A percentile compares a stretch with the other conserved stretches of the same genome.
Evolutionary conservation across 2,113 vertebrate genomes (phyloP).

Genomic region (Clarias batrachus): DNA sequence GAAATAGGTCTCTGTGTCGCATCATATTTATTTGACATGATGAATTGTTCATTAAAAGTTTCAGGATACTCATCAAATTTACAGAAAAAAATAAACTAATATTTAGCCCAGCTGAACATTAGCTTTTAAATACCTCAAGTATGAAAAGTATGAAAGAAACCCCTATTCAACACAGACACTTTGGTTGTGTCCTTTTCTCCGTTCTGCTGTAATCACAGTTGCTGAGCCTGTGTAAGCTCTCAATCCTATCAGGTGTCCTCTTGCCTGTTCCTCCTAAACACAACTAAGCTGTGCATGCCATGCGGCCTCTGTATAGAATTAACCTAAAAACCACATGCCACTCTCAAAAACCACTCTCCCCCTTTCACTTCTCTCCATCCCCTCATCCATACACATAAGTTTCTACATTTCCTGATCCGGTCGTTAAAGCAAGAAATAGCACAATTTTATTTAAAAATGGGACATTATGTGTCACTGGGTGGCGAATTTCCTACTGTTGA

Average conservation of each 20-base stretch:
- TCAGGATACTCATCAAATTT: too few species aligned
- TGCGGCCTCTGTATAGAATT: neutral
- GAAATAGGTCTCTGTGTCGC: too few species aligned
- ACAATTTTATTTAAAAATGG: neutral
- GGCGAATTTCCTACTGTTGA: neutral
- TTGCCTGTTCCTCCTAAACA: conserved; percentile 40
- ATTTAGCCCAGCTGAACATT: neutral
- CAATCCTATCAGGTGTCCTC: conserved; percentile 67
- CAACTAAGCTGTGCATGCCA: neutral
- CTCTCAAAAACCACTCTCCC: neutral
- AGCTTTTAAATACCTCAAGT: neutral
- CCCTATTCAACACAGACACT: too few species aligned
- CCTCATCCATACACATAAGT: neutral
- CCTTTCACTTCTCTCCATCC: neutral
- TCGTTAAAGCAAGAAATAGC: neutral
- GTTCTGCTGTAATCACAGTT: conserved; percentile 58
- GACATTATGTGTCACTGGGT: neutral
- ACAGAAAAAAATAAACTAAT: too few species aligned
- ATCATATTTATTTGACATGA: too few species aligned
- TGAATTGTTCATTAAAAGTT: too few species aligned
- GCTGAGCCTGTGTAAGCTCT: conserved; percentile 61
- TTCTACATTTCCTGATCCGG: neutral
- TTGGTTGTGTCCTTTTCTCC: neutral
- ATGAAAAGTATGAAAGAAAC: neutral
- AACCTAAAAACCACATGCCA: neutral